Percentiles rank a stretch among this genome's conserved stretches.
These are phyloP conservation scores for Vireo altiloquus DNA, from an alignment of 2,113 vertebrate genomes.

Conservation along the genomic window DNA sequence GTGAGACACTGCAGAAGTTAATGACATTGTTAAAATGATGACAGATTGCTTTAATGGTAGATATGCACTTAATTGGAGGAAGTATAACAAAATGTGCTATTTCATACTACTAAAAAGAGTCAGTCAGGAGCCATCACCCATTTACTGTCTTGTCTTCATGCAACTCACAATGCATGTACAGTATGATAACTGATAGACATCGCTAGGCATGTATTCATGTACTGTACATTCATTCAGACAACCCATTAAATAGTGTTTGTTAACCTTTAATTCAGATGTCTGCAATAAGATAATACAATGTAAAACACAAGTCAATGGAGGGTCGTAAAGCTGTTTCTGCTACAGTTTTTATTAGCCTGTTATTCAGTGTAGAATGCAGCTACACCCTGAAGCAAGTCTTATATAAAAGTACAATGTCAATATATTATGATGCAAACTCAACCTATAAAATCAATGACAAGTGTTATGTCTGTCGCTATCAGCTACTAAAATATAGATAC, in stretches of 20 bases:
- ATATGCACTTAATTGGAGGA: constrained; percentile 73
- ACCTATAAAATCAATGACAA: constrained; percentile 77
- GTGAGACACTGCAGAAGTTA: constrained; percentile 68
- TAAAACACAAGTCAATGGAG: constrained; percentile 78
- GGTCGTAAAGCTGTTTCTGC: constrained; percentile 75
- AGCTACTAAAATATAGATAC: constrained; percentile 68
- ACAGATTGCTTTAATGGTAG: constrained; percentile 75
- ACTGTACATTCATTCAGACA: constrained; percentile 69
- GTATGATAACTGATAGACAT: constrained; percentile 52
- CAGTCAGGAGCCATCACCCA: constrained; percentile 66
- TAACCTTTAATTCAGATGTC: constrained; percentile 81
- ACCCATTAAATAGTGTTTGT: constrained; percentile 76
- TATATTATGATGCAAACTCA: constrained; percentile 77
- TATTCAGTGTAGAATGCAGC: constrained; percentile 65
- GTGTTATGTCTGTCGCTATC: constrained; percentile 66
- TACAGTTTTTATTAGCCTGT: constrained; percentile 78
- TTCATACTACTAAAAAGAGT: constrained; percentile 69
- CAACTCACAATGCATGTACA: constrained; percentile 50
- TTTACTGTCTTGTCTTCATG: constrained; percentile 54
- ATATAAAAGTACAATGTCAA: constrained; percentile 68
- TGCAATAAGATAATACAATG: constrained; percentile 75
- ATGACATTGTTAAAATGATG: constrained; percentile 73
- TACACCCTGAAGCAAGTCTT: constrained; percentile 74
- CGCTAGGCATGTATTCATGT: constrained; percentile 64
- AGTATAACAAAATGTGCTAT: constrained; percentile 71